A percentile compares a stretch with the other conserved stretches of the same genome.
Conservation (phyloP, 1,140 invertebrate genomes). For the Drosophila cardini region DNA sequence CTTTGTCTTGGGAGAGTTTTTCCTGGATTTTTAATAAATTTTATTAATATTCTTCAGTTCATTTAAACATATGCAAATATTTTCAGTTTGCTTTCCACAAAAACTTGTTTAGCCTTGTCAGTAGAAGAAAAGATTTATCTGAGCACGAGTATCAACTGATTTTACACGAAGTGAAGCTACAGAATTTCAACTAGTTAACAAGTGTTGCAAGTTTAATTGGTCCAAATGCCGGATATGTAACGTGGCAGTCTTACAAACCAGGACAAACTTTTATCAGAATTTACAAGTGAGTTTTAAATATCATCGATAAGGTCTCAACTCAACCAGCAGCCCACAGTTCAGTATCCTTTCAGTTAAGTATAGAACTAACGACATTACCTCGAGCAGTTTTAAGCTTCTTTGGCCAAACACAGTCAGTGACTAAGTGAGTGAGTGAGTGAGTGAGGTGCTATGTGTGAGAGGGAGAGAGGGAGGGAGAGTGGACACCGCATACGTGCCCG, state of each 20-base stretch:
- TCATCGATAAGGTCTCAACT: constrained; percentile 28
- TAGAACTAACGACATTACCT: constrained; percentile 34
- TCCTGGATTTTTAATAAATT: too few relatives aligned
- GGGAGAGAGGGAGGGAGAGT: not conserved
- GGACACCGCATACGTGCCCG: constrained; percentile 69
- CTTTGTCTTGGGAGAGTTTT: too few relatives aligned
- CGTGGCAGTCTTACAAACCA: constrained; percentile 13
- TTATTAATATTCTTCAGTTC: too few relatives aligned
- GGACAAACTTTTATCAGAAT: constrained; percentile 49
- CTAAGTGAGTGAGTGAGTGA: not conserved
- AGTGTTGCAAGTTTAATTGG: constrained; percentile 22
- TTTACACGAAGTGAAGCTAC: constrained; percentile 12
- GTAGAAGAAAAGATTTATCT: not conserved
- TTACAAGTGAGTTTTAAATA: constrained; percentile 25
- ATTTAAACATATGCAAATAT: too few relatives aligned
- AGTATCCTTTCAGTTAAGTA: constrained; percentile 1
- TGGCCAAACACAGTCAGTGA: not conserved
- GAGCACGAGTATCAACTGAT: not conserved
- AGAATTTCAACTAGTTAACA: constrained; percentile 32
- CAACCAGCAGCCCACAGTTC: constrained; percentile 13
- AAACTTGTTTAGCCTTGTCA: too few relatives aligned
- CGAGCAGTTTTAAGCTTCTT: constrained; percentile 52
- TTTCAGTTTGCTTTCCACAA: too few relatives aligned
- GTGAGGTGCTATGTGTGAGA: not conserved
- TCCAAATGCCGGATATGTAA: constrained; percentile 25